Base-by-base conservation (phyloP, 2,888 invertebrate species). In the Torymus auratus region DNA sequence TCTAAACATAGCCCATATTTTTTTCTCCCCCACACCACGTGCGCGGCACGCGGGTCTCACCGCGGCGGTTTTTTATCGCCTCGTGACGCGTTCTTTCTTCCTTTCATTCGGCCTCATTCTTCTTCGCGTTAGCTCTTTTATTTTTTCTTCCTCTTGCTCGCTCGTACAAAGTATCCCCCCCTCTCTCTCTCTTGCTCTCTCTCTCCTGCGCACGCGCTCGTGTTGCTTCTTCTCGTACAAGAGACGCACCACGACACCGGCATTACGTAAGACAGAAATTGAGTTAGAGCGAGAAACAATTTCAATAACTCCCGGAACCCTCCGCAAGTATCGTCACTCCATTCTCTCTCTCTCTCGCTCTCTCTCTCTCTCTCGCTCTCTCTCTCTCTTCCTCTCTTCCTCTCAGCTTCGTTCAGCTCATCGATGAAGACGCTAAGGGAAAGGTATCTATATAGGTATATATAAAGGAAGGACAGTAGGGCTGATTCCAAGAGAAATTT, bases 261-360 rank as follows among this genome's bases (percentile, higher is more conserved):
- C 55, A 80, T 80, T 73, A 70, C 69, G 80, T 64, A 62, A 41
- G 55, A 10, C 12, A 60, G 62, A 73, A 73, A 78, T 81, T 81
- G 81, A 78, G 78, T 73, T 81, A 41, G 68, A 73, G 67, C 69
- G 70, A 60, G 78, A 78, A 81, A 78, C 73, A 78, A 81, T 81
- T 81, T 81, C 73, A 78, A 81, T 81, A 81, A 78, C 74, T 77
- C 15, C 62, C 7, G 41, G 15, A n/a, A 17, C 56, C 12, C 15
- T 14, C n/a, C 17, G 58, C 17, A 53, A 56, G 17, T 50, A n/a
- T 50, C 23, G 20, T 17, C 55, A 55, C 62, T 68, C 41, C 64
- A 70, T 58, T 28, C 50, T 28, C 17, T 15, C 14, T 60, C 10
- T 23, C 15, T 14, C 17, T 70, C 50, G 55, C 14, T 68, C 41